Base-by-base conservation (phyloP, 1,140 invertebrate genomes). In the Cecropterus lyciades region DNA sequence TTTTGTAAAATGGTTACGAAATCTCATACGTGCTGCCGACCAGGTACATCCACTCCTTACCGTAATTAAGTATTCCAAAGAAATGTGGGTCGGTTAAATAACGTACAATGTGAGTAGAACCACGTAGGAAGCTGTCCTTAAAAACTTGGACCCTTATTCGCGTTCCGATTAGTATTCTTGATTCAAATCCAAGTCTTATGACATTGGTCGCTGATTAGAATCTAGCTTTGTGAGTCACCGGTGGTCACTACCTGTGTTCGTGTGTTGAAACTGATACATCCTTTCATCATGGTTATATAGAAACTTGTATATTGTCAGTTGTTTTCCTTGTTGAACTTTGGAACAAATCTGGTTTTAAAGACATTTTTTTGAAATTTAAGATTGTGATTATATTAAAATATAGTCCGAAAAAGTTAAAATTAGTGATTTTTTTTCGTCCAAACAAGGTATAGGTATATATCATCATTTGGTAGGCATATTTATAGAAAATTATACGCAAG, bases 201-300 rank as follows among this genome's bases (percentile, higher is more conserved):
- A 33, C 56, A 59, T 17, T 24, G 17, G 14, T 15, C 33, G 30
- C 27, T 59, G 56, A 59, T 59, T 59, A 59, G 56, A 59, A 46
- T 59, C 24, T 59, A 17, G 17, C 8, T 46, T 43, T 20, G 20
- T 45, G 14, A 46, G 43, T 46, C 55, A 24, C 2, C 10, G 0
- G 42, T 27, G 42, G 20, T 46, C 16, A 13, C 24, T 55, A 37
- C 9, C 13, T 4, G 15, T 20, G 7, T 13, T 42, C n/a, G 11
- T 37, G 30, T 33, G 10, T 37, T 37, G 27, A 30, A 6, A 7
- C 3, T 30, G 27, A 30, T 30, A 30, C 3, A 30, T 8, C 7
- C 27, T 30, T 30, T 30, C 27, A 0, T 30, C n/a, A n/a, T n/a
- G n/a, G n/a, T n/a, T n/a, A n/a, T n/a, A n/a, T n/a, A n/a, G n/a